Evolutionary conservation across 2,888 invertebrate species (phyloP), one percentile per base, ranked within the genome.

Genomic region (Callinectes sapidus): DNA sequence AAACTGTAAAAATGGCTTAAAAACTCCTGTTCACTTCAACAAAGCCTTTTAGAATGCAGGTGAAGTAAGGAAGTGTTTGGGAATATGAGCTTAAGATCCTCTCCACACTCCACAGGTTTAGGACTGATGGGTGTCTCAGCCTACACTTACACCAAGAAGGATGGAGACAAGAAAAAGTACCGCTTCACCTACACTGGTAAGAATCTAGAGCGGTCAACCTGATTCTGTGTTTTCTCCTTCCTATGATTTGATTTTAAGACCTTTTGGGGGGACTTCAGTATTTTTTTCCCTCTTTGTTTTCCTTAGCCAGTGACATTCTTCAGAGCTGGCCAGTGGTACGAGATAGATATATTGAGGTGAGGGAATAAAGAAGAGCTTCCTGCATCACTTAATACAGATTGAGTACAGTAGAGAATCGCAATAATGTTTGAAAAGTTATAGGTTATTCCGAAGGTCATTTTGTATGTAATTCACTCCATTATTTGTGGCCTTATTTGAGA

Each of bases 151-250:
- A 14, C 2, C 35, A 66, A 89, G 39, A 71, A 89, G 2, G 71
- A 71, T 8, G 89, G 89, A 13, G 39, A 89, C 13, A 66, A n/a
- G 39, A 66, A 55, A 5, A 35, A 32, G 8, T 89, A 89, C 66
- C 71, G 89, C 23, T 54, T 89, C 66, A n/a, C 16, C n/a, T 89
- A 89, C 71, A 89, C 89, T n/a, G 89, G 89, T 89, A 71, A 39
- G 89, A 14, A 55, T 89, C 61, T 16, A 48, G 48, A 61, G 23
- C 2, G 23, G 23, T 16, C 23, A 61, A 23, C 10, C 48, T 48
- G 48, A 5, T 48, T 48, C 8, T 48, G 48, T 48, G 6, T 48
- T 42, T 42, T 6, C 42, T 48, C 48, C 48, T 48, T 39, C 39
- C 39, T 48, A 48, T 48, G 48, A 48, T 10, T 48, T 6, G 48